Base-by-base conservation (phyloP, 2,113 vertebrate species). In the Oryctolagus cuniculus region DNA sequence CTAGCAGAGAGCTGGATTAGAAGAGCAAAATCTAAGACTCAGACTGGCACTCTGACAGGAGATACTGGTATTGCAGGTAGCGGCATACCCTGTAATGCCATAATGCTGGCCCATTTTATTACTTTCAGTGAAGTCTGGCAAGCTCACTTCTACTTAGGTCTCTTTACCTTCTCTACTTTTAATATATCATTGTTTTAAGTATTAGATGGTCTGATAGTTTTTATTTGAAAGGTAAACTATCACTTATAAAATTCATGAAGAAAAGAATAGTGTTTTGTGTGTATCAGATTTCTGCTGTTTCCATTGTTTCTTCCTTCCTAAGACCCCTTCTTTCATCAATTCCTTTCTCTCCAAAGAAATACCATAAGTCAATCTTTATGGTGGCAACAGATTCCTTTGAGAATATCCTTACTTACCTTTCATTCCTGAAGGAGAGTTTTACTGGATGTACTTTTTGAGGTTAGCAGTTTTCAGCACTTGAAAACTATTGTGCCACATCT, bases 311-410 rank as follows among this genome's bases (percentile, higher is more conserved):
- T 78, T 13, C 44, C 6, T 0, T 9, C 87, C 4, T 25, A 22
- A 80, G 9, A 31, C 64, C 67, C n/a, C 24, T 93, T 87, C 13
- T 79, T 90, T 90, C 58, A 72, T 38, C n/a, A 63, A 49, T 86
- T 79, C 36, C 19, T 87, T 81, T 78, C 81, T 72, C 64, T 79
- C 3, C 82, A 27, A 78, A 69, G 53, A 64, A 69, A 63, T 38
- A 34, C n/a, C n/a, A 34, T 13, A 15, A 94, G 4, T 55, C 13
- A 69, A 2, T n/a, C 13, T 55, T 81, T 6, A 17, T 63, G 69
- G 36, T 86, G 3, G 34, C 11, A 80, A 67, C 31, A 81, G 38
- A 55, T 72, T 64, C 22, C 19, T 69, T 61, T 27, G 63, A 55
- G 34, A 86, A 69, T n/a, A 11, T 49, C 44, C 36, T 10, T 92